Percentiles rank a stretch among this genome's conserved stretches.
Conservation (phyloP, 2,797 vertebrate species). For the Pseudopleuronectes americanus region DNA sequence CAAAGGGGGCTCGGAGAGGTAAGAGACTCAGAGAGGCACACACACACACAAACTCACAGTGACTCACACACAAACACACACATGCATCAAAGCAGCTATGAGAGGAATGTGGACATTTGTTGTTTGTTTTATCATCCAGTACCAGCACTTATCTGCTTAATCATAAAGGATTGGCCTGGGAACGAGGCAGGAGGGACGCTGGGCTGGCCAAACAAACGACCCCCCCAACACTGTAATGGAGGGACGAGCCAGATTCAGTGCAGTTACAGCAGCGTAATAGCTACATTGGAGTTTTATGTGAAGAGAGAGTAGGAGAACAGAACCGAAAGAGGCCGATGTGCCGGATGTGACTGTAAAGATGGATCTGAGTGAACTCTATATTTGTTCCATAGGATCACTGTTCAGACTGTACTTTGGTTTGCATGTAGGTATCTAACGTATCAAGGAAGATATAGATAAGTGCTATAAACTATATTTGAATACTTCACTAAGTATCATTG, state of each 20-base stretch:
- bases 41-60: conserved; percentile 37
- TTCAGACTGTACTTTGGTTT: not conserved
- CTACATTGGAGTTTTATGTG: conserved; percentile 45
- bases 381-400: not conserved
- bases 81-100: conserved; percentile 78
- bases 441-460: not conserved
- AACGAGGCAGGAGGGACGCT: conserved; percentile 51
- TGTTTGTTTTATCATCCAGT: conserved; percentile 78
- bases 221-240: conserved; percentile 41
- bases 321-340: conserved; percentile 15
- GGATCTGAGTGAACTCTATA: conserved; percentile 10
- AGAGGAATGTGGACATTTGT: conserved; percentile 78
- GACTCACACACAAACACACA: conserved; percentile 25
- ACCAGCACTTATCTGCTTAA: conserved; percentile 70
- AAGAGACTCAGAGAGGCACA: conserved; percentile 50
- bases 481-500: not conserved
- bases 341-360: not conserved
- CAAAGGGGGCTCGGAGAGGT: conserved; percentile 48
- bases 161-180: conserved; percentile 71
- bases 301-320: conserved; percentile 15
- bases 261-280: conserved; percentile 28
- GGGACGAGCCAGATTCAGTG: conserved; percentile 38
- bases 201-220: conserved; percentile 52
- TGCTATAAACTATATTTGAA: not conserved
- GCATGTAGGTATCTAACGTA: not conserved